phyloP scores from a whole-genome alignment of 1,140 invertebrate genomes.

The Mactra quadrangularis region DNA sequence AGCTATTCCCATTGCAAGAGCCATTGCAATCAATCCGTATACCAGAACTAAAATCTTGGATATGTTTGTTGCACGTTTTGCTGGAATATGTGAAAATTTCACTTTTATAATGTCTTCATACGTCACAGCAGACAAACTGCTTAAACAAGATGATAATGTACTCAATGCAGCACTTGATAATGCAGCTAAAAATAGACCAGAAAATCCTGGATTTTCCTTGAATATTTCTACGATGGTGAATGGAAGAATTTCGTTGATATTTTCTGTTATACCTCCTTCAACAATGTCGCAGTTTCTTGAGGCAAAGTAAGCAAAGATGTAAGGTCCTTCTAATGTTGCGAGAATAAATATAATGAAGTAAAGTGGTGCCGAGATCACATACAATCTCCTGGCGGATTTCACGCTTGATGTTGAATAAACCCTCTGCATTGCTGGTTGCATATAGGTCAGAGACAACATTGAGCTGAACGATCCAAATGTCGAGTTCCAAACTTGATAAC shows the following conservation, averaged over 20 bases:
- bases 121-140: constrained; percentile 39
- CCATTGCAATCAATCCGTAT: constrained; percentile 6
- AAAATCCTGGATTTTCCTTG: constrained; percentile 6
- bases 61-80: not conserved
- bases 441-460: not conserved
- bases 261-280: constrained; percentile 5
- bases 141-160: constrained; percentile 44
- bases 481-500: constrained; percentile 27
- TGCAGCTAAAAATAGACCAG: constrained; percentile 46
- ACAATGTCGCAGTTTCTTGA: constrained; percentile 27
- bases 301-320: constrained; percentile 29
- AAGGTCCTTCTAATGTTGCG: constrained; percentile 9
- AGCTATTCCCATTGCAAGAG: constrained; percentile 7
- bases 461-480: constrained; percentile 7
- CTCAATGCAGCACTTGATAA: constrained; percentile 47
- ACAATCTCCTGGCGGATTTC: constrained; percentile 6
- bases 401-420: constrained; percentile 15
- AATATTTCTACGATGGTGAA: constrained; percentile 38
- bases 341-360: not conserved
- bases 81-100: not conserved
- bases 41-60: constrained; percentile 29
- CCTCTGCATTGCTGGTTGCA: constrained; percentile 43
- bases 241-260: constrained; percentile 47
- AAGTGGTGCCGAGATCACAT: not conserved
- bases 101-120: constrained; percentile 46